Percentiles rank a stretch among this genome's conserved stretches.
Conservation (phyloP, 2,113 vertebrate species). For the Pluvianellus socialis region DNA sequence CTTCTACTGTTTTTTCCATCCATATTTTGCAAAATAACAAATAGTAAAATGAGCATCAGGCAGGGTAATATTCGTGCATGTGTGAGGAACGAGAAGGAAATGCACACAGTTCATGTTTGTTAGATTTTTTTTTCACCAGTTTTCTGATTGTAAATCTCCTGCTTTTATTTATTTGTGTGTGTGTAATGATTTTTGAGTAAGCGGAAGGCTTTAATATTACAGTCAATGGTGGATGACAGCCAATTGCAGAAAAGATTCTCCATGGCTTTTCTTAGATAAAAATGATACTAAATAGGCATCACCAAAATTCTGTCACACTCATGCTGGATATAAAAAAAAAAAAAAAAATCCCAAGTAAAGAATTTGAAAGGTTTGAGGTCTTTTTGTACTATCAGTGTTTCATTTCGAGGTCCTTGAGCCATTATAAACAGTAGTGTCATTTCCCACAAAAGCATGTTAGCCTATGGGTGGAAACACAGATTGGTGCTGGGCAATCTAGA, state of each 20-base stretch:
- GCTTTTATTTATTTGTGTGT: neutral
- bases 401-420: neutral
- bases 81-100: slow-evolving; percentile 11
- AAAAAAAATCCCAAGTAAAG: slow-evolving; percentile 7
- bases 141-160: neutral
- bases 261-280: slow-evolving; percentile 7
- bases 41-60: neutral
- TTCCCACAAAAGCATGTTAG: neutral
- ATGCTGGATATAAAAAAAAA: neutral
- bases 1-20: slow-evolving; percentile 16
- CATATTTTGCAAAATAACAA: slow-evolving; percentile 46
- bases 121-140: slow-evolving; percentile 1
- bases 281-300: slow-evolving; percentile 13
- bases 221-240: neutral
- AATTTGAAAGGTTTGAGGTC: neutral
- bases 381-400: slow-evolving; percentile 36
- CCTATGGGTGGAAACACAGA: slow-evolving; percentile 20
- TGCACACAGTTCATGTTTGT: neutral
- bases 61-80: neutral
- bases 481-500: slow-evolving; percentile 56
- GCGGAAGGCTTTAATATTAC: neutral
- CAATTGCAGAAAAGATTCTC: neutral
- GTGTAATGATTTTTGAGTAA: neutral
- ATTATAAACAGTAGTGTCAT: slow-evolving; percentile 21
- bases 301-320: slow-evolving; percentile 20